These are phyloP conservation scores for Amphipoea oculea DNA, from an alignment of 2,888 invertebrate species.

Conservation along the genomic window DNA sequence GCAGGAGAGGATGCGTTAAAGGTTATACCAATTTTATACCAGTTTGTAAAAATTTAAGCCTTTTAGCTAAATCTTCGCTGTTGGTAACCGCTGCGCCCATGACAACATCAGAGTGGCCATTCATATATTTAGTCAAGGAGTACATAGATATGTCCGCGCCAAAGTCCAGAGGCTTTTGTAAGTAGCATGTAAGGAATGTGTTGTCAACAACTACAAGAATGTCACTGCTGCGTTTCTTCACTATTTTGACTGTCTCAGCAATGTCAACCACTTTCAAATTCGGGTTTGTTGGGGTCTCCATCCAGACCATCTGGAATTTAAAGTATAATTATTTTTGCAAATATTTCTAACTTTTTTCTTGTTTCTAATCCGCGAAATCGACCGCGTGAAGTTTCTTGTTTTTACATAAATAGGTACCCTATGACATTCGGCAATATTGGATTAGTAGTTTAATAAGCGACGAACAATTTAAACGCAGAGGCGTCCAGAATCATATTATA, in stretches of 20 bases:
- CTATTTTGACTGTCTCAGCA: conserved; percentile 8
- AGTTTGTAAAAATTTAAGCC: conserved; percentile 35
- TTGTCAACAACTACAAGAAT: conserved; percentile 53
- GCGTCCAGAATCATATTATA: too few relatives aligned
- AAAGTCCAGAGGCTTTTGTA: conserved; percentile 96
- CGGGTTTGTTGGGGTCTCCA: conserved; percentile 44
- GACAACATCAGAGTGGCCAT: conserved; percentile 98
- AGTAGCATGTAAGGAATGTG: conserved; percentile 94
- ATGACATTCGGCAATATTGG: too few relatives aligned
- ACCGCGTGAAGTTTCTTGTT: too few relatives aligned
- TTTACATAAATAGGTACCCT: too few relatives aligned
- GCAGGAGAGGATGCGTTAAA: background rate
- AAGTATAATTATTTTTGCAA: background rate
- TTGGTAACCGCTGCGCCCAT: conserved; percentile 97
- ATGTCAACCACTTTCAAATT: conserved; percentile 41
- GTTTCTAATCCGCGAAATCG: too few relatives aligned
- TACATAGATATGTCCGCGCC: conserved; percentile 98
- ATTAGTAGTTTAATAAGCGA: too few relatives aligned
- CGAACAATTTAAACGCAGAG: too few relatives aligned
- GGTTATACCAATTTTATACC: conserved; percentile 3
- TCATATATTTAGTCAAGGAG: conserved; percentile 99
- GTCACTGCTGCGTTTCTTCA: conserved; percentile 20
- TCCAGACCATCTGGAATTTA: conserved; percentile 38
- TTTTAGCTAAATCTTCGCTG: conserved; percentile 91
- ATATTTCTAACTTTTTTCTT: background rate